phyloP scores from a whole-genome alignment of 2,113 vertebrate genomes.

The Chunga burmeisteri region DNA sequence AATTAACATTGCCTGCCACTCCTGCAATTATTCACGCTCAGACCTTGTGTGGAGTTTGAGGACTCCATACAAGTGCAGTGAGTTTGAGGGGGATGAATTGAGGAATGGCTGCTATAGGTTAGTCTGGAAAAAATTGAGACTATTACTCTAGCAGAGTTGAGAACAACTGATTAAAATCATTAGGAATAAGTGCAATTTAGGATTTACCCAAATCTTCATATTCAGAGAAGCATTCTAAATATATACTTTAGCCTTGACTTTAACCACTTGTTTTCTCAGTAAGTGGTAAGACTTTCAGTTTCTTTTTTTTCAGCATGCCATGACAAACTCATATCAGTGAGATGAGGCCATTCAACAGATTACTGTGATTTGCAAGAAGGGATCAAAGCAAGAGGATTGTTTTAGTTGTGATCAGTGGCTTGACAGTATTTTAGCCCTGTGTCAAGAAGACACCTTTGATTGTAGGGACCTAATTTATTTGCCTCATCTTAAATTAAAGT shows the following conservation, averaged over 20 bases:
- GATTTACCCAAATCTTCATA: background rate
- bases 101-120: background rate
- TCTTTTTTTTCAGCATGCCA: background rate
- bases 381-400: background rate
- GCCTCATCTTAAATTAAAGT: background rate
- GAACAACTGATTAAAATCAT: background rate
- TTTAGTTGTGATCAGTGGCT: background rate
- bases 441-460: background rate
- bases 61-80: background rate
- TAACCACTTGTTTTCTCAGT: background rate
- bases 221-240: background rate
- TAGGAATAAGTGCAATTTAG: background rate
- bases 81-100: background rate
- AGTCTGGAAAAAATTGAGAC: background rate
- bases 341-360: background rate
- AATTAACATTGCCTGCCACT: background rate
- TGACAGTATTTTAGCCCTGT: background rate
- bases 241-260: background rate
- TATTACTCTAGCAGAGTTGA: background rate
- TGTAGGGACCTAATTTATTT: background rate
- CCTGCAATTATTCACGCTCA: background rate
- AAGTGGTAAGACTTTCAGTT: background rate
- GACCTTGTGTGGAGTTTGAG: background rate
- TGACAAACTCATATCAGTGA: accelerated
- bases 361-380: background rate